Evolutionary conservation across 92 coral and sea anemone genomes (phyloP), one percentile per base, ranked within the genome.

Genomic region (Zoanthus solanderi): DNA sequence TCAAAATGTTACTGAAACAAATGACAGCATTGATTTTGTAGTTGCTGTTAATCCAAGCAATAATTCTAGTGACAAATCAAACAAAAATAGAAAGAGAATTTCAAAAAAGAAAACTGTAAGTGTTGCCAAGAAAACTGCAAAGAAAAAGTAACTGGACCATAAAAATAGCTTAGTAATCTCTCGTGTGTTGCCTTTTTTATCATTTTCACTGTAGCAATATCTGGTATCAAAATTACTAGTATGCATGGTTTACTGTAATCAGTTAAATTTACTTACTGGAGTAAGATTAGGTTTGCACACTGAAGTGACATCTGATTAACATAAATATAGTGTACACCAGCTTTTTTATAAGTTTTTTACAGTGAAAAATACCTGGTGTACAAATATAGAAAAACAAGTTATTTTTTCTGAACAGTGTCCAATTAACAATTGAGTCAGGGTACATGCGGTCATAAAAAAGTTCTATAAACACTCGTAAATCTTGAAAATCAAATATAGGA

Each of bases 91-190:
- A 65, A 72, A 66, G 56, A 72, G 68, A 72, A 72, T 9, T 61
- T 29, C 52, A 71, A 84, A 84, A 84, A 84, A 76, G 80, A 84
- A 84, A 72, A 17, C 79, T 84, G 50, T 32, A n/a, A 65, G 52
- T 84, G 29, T 76, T 67, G 53, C 79, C 71, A 48, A 84, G 73
- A 83, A 84, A 52, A 48, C 66, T 84, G 16, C 37, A 84, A 72
- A 84, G 52, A 72, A 50, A 58, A 84, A 71, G 48, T 48, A 84
- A 67, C 71, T 65, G 71, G 71, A 65, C 71, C 32, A 65, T 65
- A 65, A 65, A 65, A 65, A 65, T 65, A 65, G 71, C 71, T 65
- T n/a, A n/a, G 71, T 28, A 65, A 28, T 65, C 32, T 65, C 71
- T 65, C 71, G 30, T 65, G 32, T 65, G 32, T 65, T 65, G 71